Evolutionary conservation across 2,113 vertebrate species (phyloP).

Genomic region (Oenanthe oenanthe): DNA sequence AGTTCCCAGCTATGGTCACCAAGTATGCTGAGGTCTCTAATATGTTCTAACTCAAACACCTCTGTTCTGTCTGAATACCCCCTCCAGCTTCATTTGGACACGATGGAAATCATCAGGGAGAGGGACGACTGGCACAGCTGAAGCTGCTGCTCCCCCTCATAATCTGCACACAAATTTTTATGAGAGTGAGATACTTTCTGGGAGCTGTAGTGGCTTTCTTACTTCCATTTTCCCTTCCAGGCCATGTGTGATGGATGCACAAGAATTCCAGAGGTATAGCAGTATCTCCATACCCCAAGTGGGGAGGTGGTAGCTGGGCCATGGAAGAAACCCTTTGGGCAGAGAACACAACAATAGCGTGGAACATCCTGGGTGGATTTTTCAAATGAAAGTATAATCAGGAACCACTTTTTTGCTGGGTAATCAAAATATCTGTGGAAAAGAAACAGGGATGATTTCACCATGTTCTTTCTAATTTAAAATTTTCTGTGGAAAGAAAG

Average conservation of each 20-base stretch:
- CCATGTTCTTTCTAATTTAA: conserved; percentile 10
- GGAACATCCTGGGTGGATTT: neutral
- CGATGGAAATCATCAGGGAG: neutral
- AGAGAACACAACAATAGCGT: neutral
- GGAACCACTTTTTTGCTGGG: neutral
- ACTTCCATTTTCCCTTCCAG: neutral
- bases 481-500: conserved; percentile 2
- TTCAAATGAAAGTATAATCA: neutral
- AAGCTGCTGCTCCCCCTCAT: neutral
- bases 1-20: neutral
- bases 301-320: neutral
- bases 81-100: neutral
- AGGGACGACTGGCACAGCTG: neutral
- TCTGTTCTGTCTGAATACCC: neutral
- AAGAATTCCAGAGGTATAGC: neutral
- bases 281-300: neutral
- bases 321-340: neutral
- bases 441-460: neutral
- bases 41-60: neutral
- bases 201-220: neutral
- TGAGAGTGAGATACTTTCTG: neutral
- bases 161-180: accelerated
- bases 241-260: neutral
- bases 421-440: neutral
- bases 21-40: neutral